phyloP scores from a whole-genome alignment of 2,113 vertebrate genomes.

The Tachysurus vachellii region DNA sequence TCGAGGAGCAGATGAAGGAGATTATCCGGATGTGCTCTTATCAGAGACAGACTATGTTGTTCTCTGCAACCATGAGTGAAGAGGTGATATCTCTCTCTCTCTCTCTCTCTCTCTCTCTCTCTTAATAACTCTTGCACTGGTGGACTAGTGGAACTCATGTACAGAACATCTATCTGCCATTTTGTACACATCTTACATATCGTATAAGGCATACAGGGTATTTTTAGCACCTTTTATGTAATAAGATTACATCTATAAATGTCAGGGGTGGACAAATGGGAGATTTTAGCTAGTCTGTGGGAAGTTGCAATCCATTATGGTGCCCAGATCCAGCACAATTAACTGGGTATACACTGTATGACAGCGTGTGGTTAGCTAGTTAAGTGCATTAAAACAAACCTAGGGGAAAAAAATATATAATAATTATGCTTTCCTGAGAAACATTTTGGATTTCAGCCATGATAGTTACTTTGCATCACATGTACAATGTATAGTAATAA shows the following conservation, averaged over 20 bases:
- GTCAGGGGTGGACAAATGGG: no score
- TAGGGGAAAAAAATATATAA: no score
- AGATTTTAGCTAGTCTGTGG: background rate
- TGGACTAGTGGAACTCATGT: background rate
- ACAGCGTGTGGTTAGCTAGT: background rate
- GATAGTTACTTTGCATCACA: no score
- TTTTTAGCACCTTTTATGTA: background rate
- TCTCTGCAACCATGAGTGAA: slow-evolving; percentile 97
- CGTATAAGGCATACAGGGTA: no score
- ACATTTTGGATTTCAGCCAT: no score
- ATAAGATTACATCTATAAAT: background rate
- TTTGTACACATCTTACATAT: background rate
- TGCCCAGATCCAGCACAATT: background rate
- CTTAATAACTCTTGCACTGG: background rate
- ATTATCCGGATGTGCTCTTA: slow-evolving; percentile 90
- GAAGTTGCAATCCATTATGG: background rate
- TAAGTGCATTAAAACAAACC: no score
- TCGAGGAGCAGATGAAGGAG: slow-evolving; percentile 99
- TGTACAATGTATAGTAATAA: no score
- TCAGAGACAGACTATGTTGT: slow-evolving; percentile 95
- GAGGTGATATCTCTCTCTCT: slow-evolving; percentile 73
- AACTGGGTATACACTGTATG: background rate
- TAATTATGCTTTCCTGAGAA: no score
- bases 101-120: no score
- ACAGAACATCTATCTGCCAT: background rate